A percentile compares a stretch with the other conserved stretches of the same genome.
Evolutionary conservation across 2,888 invertebrate genomes (phyloP).

Genomic region (Tanypteryx hageni): DNA sequence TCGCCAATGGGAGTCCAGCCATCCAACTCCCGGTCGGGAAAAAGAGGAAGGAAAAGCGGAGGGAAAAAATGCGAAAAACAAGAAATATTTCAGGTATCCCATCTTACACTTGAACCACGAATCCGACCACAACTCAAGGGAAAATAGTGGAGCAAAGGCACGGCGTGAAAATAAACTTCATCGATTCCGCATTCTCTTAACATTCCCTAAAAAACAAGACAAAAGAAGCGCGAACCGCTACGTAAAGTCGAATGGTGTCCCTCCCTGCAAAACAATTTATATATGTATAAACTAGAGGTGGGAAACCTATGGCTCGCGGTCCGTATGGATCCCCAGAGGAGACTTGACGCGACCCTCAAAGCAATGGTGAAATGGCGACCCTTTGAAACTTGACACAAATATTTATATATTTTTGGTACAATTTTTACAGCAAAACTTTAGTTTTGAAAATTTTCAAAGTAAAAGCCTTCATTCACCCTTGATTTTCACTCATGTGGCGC

Average conservation of each 20-base stretch:
- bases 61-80: neutral
- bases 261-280: neutral
- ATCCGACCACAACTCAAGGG: neutral
- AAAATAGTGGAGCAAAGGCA: neutral
- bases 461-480: too few species aligned
- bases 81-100: conserved; percentile 1
- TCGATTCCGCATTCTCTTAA: neutral
- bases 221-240: neutral
- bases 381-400: too few species aligned
- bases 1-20: neutral
- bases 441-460: too few species aligned
- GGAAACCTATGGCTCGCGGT: too few species aligned
- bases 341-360: too few species aligned
- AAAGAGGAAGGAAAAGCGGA: neutral
- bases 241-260: neutral
- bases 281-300: too few species aligned
- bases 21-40: neutral
- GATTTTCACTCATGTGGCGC: too few species aligned
- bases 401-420: too few species aligned
- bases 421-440: too few species aligned
- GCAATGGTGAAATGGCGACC: too few species aligned
- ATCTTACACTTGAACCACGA: neutral
- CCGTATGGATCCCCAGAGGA: too few species aligned
- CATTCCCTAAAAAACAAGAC: neutral
- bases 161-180: neutral